Base-by-base conservation (phyloP, 1,140 invertebrate species). In the Musca vetustissima region DNA sequence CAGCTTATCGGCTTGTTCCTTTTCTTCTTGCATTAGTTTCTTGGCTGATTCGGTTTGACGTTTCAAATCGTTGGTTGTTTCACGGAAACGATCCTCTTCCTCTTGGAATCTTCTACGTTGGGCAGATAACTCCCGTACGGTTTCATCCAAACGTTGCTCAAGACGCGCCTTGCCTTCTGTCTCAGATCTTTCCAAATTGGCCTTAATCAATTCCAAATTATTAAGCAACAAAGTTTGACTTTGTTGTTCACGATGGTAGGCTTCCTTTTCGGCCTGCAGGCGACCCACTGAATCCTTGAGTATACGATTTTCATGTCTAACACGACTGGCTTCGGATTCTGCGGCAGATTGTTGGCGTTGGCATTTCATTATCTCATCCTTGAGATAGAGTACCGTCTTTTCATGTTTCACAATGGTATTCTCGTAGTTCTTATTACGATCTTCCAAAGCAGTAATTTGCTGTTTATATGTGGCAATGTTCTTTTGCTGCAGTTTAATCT, bases 351-450 rank as follows among this genome's bases (percentile, higher is more conserved):
- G 77, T 75, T 90, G 89, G 52, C 89, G 89, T 78, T 95, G 91
- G 0, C 89, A 85, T 67, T 88, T 84, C 76, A 93, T 85, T 32
- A 91, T 81, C 75, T 95, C 92, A 71, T 92, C 88, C 76, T 90
- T 88, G 1, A 96, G 83, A 76, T 91, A 89, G 80, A 88, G 90
- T 24, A 94, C 85, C 11, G 90, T 90, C 70, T 93, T 89, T 83
- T 98, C 95, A 76, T 96, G 93, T 84, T 96, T 95, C 0, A 90
- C 88, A 66, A 95, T 91, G 1, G 90, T 92, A 28, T 88, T 84
- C 73, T 87, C 91, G 69, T 93, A 93, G 66, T 90, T 91, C 74
- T 90, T 90, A 76, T 91, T 92, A 77, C 93, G 92, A 71, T 95
- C 92, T 84, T 95, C 93, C 7, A 96, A 83, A 13, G 89, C 86